These are phyloP conservation scores for Graptemys geographica DNA, from an alignment of 2,797 vertebrate species.

Conservation along the genomic window DNA sequence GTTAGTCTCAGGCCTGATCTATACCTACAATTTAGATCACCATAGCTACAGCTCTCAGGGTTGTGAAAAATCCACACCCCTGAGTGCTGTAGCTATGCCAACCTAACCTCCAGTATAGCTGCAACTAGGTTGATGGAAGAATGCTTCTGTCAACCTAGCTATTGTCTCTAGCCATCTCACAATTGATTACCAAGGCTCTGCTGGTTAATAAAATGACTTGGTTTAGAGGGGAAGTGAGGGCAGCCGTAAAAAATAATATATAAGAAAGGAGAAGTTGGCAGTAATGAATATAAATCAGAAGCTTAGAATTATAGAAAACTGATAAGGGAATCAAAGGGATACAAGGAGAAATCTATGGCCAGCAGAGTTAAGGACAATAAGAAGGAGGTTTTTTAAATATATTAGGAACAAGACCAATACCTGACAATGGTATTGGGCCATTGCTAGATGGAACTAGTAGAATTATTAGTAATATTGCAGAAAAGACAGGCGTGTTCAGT, in stretches of 20 bases:
- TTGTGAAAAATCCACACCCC: background rate
- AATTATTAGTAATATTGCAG: background rate
- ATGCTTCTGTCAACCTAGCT: background rate
- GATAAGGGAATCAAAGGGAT: background rate
- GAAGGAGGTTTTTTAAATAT: background rate
- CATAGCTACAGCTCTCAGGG: background rate
- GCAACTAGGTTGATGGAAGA: background rate
- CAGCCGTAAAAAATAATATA: background rate
- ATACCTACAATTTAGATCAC: background rate
- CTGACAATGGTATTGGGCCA: background rate
- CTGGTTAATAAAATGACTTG: background rate
- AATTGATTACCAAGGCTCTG: background rate
- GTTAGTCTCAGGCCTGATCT: constrained; percentile 1
- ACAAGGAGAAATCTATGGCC: background rate
- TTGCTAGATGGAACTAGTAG: background rate
- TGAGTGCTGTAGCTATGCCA: background rate
- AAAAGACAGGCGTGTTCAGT: background rate
- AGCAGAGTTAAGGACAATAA: background rate
- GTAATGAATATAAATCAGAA: background rate
- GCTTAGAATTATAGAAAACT: background rate
- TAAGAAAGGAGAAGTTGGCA: background rate
- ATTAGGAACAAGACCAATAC: background rate
- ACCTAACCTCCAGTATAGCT: background rate
- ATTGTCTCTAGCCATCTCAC: background rate
- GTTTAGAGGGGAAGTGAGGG: background rate